Evolutionary conservation across 2,888 invertebrate species (phyloP).

Genomic region (Phragmatobia fuliginosa): DNA sequence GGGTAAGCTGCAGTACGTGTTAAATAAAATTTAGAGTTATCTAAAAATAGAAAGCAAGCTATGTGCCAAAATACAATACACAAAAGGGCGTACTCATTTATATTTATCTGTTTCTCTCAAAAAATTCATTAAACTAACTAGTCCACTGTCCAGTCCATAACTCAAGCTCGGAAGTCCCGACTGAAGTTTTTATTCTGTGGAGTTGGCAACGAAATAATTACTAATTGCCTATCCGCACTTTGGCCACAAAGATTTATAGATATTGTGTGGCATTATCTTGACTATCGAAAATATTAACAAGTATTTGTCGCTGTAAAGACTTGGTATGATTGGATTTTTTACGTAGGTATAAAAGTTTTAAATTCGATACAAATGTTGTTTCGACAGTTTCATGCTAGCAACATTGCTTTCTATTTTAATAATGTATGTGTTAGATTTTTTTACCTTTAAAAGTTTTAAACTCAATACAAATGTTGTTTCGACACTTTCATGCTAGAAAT

Average conservation of each 20-base stretch:
- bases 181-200: conserved; percentile 9
- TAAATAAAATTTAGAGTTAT: background rate
- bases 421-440: too few species aligned
- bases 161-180: conserved; percentile 9
- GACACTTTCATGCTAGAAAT: too few species aligned
- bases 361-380: background rate
- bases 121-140: conserved; percentile 15
- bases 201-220: conserved; percentile 12
- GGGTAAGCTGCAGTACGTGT: background rate
- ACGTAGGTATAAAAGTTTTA: background rate
- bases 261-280: background rate
- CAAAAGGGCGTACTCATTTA: conserved; percentile 1
- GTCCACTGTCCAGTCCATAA: conserved; percentile 3
- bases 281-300: background rate
- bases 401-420: too few species aligned
- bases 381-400: too few species aligned
- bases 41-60: background rate
- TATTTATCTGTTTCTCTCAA: background rate
- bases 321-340: background rate
- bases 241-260: background rate
- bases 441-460: too few species aligned
- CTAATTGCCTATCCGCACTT: conserved; percentile 15
- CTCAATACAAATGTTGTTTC: too few species aligned
- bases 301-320: background rate
- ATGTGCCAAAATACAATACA: background rate